phyloP scores from a whole-genome alignment of 2,888 invertebrate genomes.

The Dendrolimus pini region DNA sequence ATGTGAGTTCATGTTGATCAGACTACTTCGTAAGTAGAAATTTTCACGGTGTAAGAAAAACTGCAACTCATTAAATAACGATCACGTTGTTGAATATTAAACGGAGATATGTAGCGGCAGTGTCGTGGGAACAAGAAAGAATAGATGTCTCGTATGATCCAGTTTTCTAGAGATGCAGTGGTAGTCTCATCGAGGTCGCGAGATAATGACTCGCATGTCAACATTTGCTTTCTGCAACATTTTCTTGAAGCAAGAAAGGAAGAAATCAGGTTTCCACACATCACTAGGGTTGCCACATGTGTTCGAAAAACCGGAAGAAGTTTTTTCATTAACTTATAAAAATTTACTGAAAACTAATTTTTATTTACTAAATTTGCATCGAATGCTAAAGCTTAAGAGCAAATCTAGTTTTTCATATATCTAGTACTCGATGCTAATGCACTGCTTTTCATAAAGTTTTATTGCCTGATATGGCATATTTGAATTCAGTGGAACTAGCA shows the following conservation, averaged over 20 bases:
- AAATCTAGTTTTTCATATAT: too few species aligned
- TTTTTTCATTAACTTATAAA: too few species aligned
- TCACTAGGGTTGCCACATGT: conserved; percentile 23
- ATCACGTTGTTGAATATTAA: conserved; percentile 57
- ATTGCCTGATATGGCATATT: too few species aligned
- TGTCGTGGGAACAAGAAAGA: conserved; percentile 67
- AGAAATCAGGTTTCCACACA: conserved; percentile 16
- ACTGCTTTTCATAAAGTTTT: too few species aligned
- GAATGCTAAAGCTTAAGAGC: too few species aligned
- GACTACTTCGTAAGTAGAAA: too few species aligned
- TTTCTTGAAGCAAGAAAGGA: conserved; percentile 35
- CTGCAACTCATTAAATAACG: conserved; percentile 52
- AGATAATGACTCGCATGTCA: conserved; percentile 60
- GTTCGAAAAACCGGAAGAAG: too few species aligned
- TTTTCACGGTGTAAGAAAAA: conserved; percentile 49
- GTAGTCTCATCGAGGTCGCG: conserved; percentile 56
- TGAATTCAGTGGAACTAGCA: too few species aligned
- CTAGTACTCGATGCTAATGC: too few species aligned
- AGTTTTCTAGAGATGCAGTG: conserved; percentile 62
- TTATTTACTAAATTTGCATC: too few species aligned
- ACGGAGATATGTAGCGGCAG: conserved; percentile 40
- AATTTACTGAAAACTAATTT: too few species aligned
- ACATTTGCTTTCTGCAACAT: conserved; percentile 53
- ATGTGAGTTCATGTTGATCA: too few species aligned
- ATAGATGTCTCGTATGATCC: conserved; percentile 57